phyloP scores from a whole-genome alignment of 2,113 vertebrate species.

The Hippocampus guttulatus region DNA sequence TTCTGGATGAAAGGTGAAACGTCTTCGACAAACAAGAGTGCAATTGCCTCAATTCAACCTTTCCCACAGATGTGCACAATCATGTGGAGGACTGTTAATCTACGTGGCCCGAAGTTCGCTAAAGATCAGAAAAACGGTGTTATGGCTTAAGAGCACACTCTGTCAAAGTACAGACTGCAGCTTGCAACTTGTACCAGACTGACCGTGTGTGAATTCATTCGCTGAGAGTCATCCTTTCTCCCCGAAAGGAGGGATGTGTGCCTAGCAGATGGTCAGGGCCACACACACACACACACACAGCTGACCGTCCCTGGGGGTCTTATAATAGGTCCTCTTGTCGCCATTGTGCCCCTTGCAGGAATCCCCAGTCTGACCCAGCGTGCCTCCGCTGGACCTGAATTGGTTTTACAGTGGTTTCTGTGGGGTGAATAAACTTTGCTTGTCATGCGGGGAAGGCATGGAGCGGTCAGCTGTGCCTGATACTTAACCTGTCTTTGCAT shows the following conservation, averaged over 20 bases:
- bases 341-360: constrained; percentile 43
- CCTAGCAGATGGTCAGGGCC: constrained; percentile 63
- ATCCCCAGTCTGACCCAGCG: constrained; percentile 55
- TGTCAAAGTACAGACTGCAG: neutral
- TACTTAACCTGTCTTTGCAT: constrained; percentile 44
- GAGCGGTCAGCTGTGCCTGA: constrained; percentile 47
- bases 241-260: constrained; percentile 39
- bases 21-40: too few species aligned
- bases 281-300: constrained; percentile 52
- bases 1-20: too few species aligned
- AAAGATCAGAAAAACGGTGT: too few species aligned
- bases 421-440: constrained; percentile 20
- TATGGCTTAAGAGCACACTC: too few species aligned
- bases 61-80: too few species aligned
- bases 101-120: too few species aligned
- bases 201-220: constrained; percentile 29
- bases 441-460: constrained; percentile 19
- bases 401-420: constrained; percentile 40
- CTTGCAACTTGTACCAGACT: constrained; percentile 12
- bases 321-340: constrained; percentile 49
- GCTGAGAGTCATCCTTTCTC: constrained; percentile 44
- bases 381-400: constrained; percentile 38
- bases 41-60: too few species aligned
- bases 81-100: too few species aligned
- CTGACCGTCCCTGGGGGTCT: constrained; percentile 48